Evolutionary conservation across 2,797 vertebrate genomes (phyloP).

Genomic region (Propithecus deckenii): DNA sequence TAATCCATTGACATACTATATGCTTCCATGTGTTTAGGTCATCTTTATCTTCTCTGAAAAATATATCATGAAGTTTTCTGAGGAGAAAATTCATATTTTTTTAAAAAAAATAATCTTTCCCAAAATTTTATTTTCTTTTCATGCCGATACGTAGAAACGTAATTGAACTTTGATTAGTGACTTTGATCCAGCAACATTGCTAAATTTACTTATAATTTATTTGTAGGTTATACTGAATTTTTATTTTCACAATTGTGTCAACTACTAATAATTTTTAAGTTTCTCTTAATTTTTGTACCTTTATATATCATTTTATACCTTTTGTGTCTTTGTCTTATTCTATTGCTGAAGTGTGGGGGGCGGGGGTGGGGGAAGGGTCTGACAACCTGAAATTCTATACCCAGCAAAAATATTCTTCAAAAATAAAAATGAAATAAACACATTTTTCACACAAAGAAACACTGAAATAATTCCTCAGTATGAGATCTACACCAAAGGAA

Average conservation of each 20-base stretch:
- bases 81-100: too few relatives aligned
- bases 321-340: neutral
- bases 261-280: neutral
- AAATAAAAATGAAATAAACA: neutral
- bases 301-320: too few relatives aligned
- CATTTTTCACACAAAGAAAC: neutral
- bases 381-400: neutral
- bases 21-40: neutral
- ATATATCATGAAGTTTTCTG: neutral
- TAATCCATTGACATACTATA: neutral
- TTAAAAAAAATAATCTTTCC: neutral
- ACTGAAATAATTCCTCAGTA: neutral
- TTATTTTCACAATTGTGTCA: neutral
- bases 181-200: neutral
- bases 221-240: neutral
- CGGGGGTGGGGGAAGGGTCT: rapidly evolving
- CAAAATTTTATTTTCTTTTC: neutral
- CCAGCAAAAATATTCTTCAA: neutral
- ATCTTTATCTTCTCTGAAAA: neutral
- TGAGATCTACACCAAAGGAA: neutral
- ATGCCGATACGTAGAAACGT: neutral
- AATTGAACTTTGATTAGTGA: neutral
- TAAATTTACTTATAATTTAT: neutral
- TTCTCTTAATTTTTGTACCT: neutral
- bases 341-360: too few relatives aligned